These are phyloP conservation scores for Cetoscarus ocellatus DNA, from an alignment of 2,797 vertebrate species.

Conservation along the genomic window DNA sequence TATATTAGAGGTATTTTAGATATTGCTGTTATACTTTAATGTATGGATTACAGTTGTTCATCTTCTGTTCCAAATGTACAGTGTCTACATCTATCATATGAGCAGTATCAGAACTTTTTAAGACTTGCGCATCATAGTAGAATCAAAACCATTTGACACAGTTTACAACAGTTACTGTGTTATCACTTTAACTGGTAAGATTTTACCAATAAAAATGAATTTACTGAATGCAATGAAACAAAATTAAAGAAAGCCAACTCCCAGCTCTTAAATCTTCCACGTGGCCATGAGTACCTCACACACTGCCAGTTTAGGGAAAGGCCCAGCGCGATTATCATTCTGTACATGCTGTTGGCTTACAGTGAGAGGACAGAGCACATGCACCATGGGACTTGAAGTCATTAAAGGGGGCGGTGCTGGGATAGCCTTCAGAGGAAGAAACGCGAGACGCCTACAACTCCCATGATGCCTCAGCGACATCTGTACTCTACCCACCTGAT, in stretches of 20 bases:
- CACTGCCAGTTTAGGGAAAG: slow-evolving; percentile 10
- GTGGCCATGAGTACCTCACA: slow-evolving; percentile 27
- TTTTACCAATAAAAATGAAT: too few relatives aligned
- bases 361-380: neutral
- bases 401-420: accelerated
- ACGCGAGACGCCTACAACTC: slow-evolving; percentile 57
- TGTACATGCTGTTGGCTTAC: slow-evolving; percentile 15
- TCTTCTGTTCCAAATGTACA: too few relatives aligned
- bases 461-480: slow-evolving; percentile 63
- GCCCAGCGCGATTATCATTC: slow-evolving; percentile 31
- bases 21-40: too few relatives aligned
- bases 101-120: too few relatives aligned
- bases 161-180: too few relatives aligned
- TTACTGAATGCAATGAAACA: too few relatives aligned
- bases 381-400: slow-evolving; percentile 75
- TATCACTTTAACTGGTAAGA: too few relatives aligned
- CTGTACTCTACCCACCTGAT: slow-evolving; percentile 67
- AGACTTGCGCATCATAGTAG: too few relatives aligned
- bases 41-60: too few relatives aligned
- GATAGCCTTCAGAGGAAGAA: accelerated
- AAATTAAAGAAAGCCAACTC: neutral
- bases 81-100: too few relatives aligned
- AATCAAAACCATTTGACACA: too few relatives aligned
- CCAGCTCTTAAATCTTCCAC: slow-evolving; percentile 9
- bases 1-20: too few relatives aligned